Conservation (phyloP, 2,797 vertebrate genomes). For the Potorous gilbertii region DNA sequence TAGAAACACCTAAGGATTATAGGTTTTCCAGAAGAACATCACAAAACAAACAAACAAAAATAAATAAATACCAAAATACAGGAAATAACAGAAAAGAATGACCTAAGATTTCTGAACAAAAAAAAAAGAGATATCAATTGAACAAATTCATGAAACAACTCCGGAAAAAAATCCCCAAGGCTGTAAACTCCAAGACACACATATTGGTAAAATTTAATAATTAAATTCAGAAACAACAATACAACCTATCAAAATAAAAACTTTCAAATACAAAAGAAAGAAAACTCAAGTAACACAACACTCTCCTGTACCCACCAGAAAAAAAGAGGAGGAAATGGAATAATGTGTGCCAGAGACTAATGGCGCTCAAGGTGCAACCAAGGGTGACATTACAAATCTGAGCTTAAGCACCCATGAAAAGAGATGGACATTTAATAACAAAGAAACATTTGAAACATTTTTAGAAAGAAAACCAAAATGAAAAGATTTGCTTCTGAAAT, state of each 20-base stretch:
- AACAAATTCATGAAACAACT: no score
- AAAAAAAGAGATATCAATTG: neutral
- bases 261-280: neutral
- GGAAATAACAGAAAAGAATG: neutral
- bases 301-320: neutral
- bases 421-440: neutral
- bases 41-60: neutral
- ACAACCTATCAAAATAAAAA: neutral
- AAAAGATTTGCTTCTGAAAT: neutral
- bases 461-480: neutral
- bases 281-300: neutral
- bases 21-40: neutral
- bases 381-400: neutral
- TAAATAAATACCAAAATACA: neutral
- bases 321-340: neutral
- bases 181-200: neutral
- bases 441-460: neutral
- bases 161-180: neutral
- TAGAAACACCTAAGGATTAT: neutral
- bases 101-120: neutral
- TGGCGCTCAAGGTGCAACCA: neutral
- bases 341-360: neutral
- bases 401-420: neutral
- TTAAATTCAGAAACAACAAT: neutral
- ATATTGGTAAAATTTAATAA: neutral